Evolutionary conservation across 2,888 invertebrate species (phyloP), one percentile per base, ranked within the genome.

Genomic region (Chymomyza procnemis): DNA sequence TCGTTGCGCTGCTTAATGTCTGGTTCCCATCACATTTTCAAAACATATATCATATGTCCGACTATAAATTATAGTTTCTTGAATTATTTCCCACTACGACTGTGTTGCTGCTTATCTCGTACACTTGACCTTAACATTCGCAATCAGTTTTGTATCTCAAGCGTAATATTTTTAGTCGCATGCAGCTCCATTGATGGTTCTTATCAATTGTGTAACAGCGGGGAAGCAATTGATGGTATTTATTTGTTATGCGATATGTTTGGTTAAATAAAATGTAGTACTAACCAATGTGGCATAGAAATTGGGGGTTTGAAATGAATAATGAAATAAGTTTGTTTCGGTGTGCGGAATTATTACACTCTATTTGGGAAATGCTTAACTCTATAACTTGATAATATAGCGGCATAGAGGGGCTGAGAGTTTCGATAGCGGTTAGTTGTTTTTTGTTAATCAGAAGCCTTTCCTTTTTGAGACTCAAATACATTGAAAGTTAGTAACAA

Each of bases 51-150:
- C 34, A 41, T 41, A 41, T 41, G 8, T 4, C 26, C 8, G 4
- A 26, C 26, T 26, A 26, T 26, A 26, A 26, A 26, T 26, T 6
- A 47, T 34, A 41, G 4, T 16, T 6, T 47, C 1, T 3, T 59
- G 34, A 6, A 26, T 26, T 26, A 26, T 26, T 26, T 41, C 12
- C 9, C 9, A 6, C 30, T 61, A 12, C 50, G 5, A 8, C 12
- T 19, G 52, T 64, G 52, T 19, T 30, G 56, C 18, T 52, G 22
- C 22, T 59, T 60, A 55, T 65, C n/a, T 48, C 59, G 5, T 50
- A 21, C 47, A 41, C 66, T 69, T 75, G 75, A 75, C 75, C 75
- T 75, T 75, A 75, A 73, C 75, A 75, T 71, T 75, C 66, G 66
- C 71, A 75, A 73, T 73, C 73, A 73, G 75, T 56, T 66, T n/a